phyloP scores from a whole-genome alignment of 2,797 vertebrate species.

The Darevskia mixta region DNA sequence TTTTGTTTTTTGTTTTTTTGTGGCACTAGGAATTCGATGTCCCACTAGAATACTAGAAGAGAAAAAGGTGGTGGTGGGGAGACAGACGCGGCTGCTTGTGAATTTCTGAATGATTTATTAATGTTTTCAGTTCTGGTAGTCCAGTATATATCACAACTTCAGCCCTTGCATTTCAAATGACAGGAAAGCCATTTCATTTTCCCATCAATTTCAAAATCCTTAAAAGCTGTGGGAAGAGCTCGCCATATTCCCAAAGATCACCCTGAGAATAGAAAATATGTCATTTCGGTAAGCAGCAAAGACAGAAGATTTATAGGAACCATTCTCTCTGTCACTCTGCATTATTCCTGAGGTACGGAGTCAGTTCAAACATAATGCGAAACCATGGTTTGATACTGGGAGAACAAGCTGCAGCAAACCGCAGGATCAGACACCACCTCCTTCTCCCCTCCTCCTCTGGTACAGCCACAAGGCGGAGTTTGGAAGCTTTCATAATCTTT shows the following conservation, averaged over 20 bases:
- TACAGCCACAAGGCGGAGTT: background rate
- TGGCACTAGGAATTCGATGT: background rate
- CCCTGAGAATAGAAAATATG: background rate
- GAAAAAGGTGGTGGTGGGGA: constrained; percentile 1
- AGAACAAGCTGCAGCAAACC: background rate
- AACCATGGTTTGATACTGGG: background rate
- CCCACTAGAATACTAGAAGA: background rate
- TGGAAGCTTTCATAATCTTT: background rate
- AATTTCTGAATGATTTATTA: constrained; percentile 43
- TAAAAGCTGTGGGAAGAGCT: constrained; percentile 40
- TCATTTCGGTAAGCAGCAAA: constrained; percentile 28
- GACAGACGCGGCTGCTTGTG: constrained; percentile 10
- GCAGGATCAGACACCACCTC: background rate
- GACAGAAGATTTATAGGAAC: constrained; percentile 19
- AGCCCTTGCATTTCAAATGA: constrained; percentile 2
- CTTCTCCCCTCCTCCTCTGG: background rate
- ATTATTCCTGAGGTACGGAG: constrained; percentile 20
- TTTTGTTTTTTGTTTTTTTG: constrained; percentile 1
- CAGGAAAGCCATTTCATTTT: constrained; percentile 35
- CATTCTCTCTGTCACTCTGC: background rate
- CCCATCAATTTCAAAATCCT: constrained; percentile 37
- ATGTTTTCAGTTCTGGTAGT: constrained; percentile 29
- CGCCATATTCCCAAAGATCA: constrained; percentile 35
- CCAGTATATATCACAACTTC: constrained; percentile 31
- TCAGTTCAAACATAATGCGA: background rate